phyloP scores from a whole-genome alignment of 2,888 invertebrate genomes.

The Chloroclysta siterata region DNA sequence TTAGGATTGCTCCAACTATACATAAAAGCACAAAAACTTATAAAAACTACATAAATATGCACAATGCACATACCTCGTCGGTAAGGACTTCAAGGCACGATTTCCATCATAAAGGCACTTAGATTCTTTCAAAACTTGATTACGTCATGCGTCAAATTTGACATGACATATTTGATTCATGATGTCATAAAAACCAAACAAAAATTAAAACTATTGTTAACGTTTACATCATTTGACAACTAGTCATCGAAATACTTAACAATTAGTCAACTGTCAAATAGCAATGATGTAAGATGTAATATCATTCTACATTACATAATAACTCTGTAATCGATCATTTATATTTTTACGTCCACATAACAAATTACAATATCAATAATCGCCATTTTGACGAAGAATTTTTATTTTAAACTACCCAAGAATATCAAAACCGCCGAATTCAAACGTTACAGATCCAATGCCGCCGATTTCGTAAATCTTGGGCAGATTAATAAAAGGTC shows the following conservation, averaged over 20 bases:
- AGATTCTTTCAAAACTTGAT: not conserved
- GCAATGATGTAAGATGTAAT: not conserved
- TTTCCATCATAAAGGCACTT: not conserved
- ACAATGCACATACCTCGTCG: not conserved
- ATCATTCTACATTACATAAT: not conserved
- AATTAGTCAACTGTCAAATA: too few relatives aligned
- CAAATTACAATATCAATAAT: not conserved
- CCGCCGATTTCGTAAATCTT: not conserved
- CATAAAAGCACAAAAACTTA: conserved; percentile 20
- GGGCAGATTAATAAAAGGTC: not conserved
- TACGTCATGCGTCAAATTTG: not conserved
- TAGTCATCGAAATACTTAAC: not conserved
- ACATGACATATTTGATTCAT: not conserved
- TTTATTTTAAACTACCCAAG: not conserved
- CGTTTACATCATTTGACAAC: not conserved
- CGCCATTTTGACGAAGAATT: not conserved
- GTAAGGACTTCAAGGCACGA: conserved; percentile 18
- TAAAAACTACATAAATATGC: conserved; percentile 15
- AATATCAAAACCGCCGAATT: not conserved
- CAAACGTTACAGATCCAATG: not conserved
- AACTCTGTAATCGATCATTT: not conserved
- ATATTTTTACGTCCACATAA: not conserved
- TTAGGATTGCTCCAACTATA: conserved; percentile 35
- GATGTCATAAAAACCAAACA: too few relatives aligned
- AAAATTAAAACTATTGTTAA: too few relatives aligned